Percentiles rank a stretch among this genome's conserved stretches.
phyloP scores from a whole-genome alignment of 2,888 invertebrate species.

The Catocala fraxini region DNA sequence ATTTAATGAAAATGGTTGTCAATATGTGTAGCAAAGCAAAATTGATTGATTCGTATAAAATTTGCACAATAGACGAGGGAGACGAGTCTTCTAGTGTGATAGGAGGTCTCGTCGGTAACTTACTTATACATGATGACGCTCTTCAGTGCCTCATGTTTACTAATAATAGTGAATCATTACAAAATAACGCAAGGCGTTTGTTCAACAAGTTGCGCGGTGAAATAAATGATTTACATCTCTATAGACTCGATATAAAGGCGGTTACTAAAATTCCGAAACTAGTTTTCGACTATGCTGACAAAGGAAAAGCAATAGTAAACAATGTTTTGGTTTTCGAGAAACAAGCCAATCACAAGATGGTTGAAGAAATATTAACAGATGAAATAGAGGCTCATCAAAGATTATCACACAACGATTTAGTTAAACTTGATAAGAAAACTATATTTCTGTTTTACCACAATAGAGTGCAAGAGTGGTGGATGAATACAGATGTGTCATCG shows the following conservation, averaged over 20 bases:
- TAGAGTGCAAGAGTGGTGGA: slow-evolving; percentile 37
- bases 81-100: slow-evolving; percentile 20
- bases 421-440: slow-evolving; percentile 2
- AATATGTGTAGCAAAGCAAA: slow-evolving; percentile 17
- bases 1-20: slow-evolving; percentile 10
- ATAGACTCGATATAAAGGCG: slow-evolving; percentile 17
- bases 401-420: background rate
- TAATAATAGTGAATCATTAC: background rate
- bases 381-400: background rate
- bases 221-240: slow-evolving; percentile 8
- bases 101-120: slow-evolving; percentile 32
- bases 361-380: slow-evolving; percentile 17
- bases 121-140: slow-evolving; percentile 24
- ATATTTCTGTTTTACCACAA: slow-evolving; percentile 13
- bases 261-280: slow-evolving; percentile 19
- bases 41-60: background rate
- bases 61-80: slow-evolving; percentile 27
- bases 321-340: slow-evolving; percentile 26
- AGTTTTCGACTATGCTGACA: slow-evolving; percentile 9
- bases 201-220: background rate
- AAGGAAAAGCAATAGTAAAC: slow-evolving; percentile 20
- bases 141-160: slow-evolving; percentile 21
- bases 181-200: slow-evolving; percentile 16
- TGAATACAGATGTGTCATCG: slow-evolving; percentile 5
- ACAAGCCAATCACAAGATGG: slow-evolving; percentile 22